These are phyloP conservation scores for Thamnaconus septentrionalis DNA, from an alignment of 2,113 vertebrate genomes.

Conservation along the genomic window DNA sequence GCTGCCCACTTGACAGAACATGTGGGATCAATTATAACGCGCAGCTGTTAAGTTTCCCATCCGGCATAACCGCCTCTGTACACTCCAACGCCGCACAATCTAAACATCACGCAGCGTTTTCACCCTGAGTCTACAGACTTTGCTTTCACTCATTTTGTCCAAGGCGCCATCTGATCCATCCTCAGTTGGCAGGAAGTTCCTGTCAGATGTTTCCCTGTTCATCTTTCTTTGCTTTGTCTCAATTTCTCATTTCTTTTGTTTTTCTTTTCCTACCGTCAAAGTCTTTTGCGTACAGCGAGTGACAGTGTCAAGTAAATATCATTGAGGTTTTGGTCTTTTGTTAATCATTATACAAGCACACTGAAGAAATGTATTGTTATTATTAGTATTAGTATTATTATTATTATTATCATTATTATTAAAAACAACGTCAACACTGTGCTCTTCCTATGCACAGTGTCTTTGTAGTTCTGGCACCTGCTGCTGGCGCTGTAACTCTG, in stretches of 20 bases:
- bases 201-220: slow-evolving; percentile 28
- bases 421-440: not conserved
- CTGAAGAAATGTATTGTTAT: too few species aligned
- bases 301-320: too few species aligned
- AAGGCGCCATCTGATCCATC: slow-evolving; percentile 27
- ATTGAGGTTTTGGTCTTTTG: too few species aligned
- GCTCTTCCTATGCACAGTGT: not conserved
- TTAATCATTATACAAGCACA: too few species aligned
- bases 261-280: too few species aligned
- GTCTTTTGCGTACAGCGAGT: too few species aligned
- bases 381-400: too few species aligned
- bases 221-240: slow-evolving; percentile 16
- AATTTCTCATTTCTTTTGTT: not conserved
- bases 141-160: slow-evolving; percentile 17
- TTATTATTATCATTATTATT: too few species aligned
- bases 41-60: slow-evolving; percentile 46
- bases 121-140: slow-evolving; percentile 17
- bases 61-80: slow-evolving; percentile 18
- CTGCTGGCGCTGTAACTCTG: not conserved
- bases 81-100: slow-evolving; percentile 7
- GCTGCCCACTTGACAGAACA: slow-evolving; percentile 20
- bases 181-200: slow-evolving; percentile 18
- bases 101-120: slow-evolving; percentile 14
- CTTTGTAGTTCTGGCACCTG: not conserved
- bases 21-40: slow-evolving; percentile 45